Evolutionary conservation across 1,140 invertebrate genomes (phyloP), one percentile per base, ranked within the genome.

Genomic region (Papilio helenus): DNA sequence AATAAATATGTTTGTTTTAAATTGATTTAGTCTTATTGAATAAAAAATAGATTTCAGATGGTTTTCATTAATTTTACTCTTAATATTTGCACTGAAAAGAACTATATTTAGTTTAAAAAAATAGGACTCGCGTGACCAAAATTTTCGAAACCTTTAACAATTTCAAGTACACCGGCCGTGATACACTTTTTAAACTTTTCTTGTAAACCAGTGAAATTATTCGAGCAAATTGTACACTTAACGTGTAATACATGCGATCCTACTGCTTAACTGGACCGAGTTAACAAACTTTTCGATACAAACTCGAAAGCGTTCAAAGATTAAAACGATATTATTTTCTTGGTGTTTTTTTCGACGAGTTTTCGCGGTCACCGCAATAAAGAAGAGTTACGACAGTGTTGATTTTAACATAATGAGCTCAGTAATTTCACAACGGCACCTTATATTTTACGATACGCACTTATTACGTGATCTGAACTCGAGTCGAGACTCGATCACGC

Each of bases 321-420:
- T 88, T 83, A 84, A 80, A 83, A 81, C 81, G 81, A 85, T 87
- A 86, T 88, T 81, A 84, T 88, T 86, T 81, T 82, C 79, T 71
- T 81, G 65, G 72, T 76, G 81, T 79, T 82, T 83, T 79, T 81
- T 79, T 86, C 80, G 78, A 79, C 76, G 81, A 82, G 73, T 79
- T 86, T 76, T 83, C 73, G 79, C 76, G 79, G 82, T 80, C 80
- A 44, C 65, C 26, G 49, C 78, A 58, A 82, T 89, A 88, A 89
- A 89, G 83, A 88, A 86, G 89, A 90, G 83, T 89, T 86, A 89
- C 83, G 82, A 81, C 83, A 80, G 83, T 87, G 87, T 88, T 89
- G 86, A 87, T 88, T 88, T 89, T 87, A 87, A 89, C 87, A 86
- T 88, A 89, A 90, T 87, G 86, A 90, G 83, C 84, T 85, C 83